Conservation (phyloP, 2,113 vertebrate genomes). For the Thalassarche chlororhynchos region DNA sequence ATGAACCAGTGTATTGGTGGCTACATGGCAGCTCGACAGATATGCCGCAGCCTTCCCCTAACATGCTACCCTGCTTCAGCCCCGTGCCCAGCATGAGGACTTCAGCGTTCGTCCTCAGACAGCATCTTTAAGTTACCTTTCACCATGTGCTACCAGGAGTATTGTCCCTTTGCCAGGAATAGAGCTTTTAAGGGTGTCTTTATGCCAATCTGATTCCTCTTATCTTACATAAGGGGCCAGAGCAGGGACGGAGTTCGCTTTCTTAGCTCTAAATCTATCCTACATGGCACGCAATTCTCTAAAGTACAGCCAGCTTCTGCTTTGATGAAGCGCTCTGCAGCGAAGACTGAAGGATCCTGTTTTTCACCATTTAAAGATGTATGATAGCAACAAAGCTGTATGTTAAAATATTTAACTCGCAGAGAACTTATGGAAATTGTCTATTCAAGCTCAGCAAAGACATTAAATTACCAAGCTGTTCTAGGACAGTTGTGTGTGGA, state of each 20-base stretch:
- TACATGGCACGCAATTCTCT: conserved; percentile 49
- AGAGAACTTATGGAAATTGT: conserved; percentile 69
- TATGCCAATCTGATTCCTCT: conserved; percentile 53
- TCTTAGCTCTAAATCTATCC: conserved; percentile 38
- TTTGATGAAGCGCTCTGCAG: conserved; percentile 41
- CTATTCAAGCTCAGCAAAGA: conserved; percentile 69
- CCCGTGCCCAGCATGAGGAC: neutral
- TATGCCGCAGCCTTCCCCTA: neutral
- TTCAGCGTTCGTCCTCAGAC: neutral
- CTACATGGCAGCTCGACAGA: neutral
- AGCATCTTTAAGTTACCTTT: neutral
- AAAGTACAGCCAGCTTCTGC: conserved; percentile 46
- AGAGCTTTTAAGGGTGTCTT: conserved; percentile 48
- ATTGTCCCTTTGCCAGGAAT: neutral
- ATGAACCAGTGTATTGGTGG: neutral
- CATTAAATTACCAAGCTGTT: conserved; percentile 66
- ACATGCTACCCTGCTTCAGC: neutral
- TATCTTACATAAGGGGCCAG: conserved; percentile 48
- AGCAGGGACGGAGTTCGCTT: neutral
- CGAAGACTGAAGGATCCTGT: conserved; percentile 41
- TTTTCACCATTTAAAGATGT: conserved; percentile 65
- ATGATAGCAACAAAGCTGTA: conserved; percentile 63
- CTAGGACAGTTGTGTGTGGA: conserved; percentile 61
- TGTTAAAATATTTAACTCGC: conserved; percentile 59
- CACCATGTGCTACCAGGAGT: neutral